phyloP scores from a whole-genome alignment of 2,797 vertebrate genomes.

The Cryptoblepharus egeriae region DNA sequence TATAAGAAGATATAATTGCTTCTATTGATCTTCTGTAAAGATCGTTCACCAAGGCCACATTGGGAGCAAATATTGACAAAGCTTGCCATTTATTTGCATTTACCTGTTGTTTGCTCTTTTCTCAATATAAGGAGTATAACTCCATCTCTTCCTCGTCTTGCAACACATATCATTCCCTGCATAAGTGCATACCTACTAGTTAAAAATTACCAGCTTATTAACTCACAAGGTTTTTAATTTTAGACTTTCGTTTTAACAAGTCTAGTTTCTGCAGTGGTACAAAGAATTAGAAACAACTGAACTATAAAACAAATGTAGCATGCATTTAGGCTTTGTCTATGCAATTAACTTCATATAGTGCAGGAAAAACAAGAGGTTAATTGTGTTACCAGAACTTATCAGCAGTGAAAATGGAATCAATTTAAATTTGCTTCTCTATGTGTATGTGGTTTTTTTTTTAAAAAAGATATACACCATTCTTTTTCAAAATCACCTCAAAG shows the following conservation, averaged over 20 bases:
- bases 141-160: not conserved
- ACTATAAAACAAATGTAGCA: constrained; percentile 20
- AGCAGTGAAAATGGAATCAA: constrained; percentile 39
- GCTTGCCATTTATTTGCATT: not conserved
- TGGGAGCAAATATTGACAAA: not conserved
- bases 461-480: constrained; percentile 10
- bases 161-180: too few relatives aligned
- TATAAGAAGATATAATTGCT: not conserved
- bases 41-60: not conserved
- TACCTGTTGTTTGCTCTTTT: not conserved
- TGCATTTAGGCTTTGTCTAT: not conserved
- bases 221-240: constrained; percentile 1
- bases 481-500: too few relatives aligned
- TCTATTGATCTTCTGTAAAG: not conserved
- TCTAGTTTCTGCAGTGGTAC: not conserved
- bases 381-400: constrained; percentile 27
- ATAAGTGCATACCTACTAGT: not conserved
- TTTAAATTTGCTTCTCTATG: not conserved
- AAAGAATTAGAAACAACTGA: constrained; percentile 1
- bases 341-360: constrained; percentile 34
- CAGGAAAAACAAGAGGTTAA: constrained; percentile 45
- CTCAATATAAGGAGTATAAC: not conserved
- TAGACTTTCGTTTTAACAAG: constrained; percentile 17
- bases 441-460: constrained; percentile 32
- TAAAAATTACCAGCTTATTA: constrained; percentile 30